phyloP scores from a whole-genome alignment of 2,888 invertebrate species.

The Aleiodes alternator region DNA sequence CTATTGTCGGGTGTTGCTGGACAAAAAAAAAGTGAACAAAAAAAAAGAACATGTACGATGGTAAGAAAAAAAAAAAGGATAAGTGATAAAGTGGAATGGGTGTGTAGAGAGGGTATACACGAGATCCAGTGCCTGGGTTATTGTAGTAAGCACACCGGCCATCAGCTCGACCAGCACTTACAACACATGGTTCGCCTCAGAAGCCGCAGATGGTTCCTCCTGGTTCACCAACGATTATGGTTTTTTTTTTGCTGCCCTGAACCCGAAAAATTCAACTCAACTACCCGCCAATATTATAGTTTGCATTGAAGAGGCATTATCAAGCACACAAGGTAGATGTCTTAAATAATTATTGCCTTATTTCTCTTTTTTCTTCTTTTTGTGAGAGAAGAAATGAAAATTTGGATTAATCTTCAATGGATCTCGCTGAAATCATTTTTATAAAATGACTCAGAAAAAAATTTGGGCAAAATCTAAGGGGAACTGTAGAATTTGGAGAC shows the following conservation, averaged over 20 bases:
- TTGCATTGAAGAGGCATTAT: not conserved
- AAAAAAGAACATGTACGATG: slow-evolving; percentile 36
- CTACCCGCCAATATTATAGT: slow-evolving; percentile 40
- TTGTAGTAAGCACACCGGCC: slow-evolving; percentile 36
- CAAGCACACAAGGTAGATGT: not conserved
- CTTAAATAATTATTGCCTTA: not conserved
- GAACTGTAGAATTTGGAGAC: too few relatives aligned
- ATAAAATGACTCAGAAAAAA: too few relatives aligned
- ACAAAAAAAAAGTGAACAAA: slow-evolving; percentile 26
- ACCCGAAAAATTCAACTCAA: slow-evolving; percentile 31
- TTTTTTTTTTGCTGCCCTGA: slow-evolving; percentile 57
- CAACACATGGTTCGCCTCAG: slow-evolving; percentile 61
- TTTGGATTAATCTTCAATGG: too few relatives aligned
- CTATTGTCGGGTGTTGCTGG: slow-evolving; percentile 21
- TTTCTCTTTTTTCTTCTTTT: slow-evolving; percentile 1
- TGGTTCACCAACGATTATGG: slow-evolving; percentile 67
- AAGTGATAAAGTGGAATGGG: slow-evolving; percentile 33
- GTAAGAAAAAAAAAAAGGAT: slow-evolving; percentile 24
- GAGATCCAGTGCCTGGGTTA: slow-evolving; percentile 35
- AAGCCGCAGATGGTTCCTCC: slow-evolving; percentile 72
- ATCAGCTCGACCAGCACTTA: slow-evolving; percentile 36
- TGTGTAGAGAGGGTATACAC: slow-evolving; percentile 13
- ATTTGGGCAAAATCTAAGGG: too few relatives aligned
- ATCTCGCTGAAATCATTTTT: too few relatives aligned
- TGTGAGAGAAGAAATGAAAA: too few relatives aligned